Percentiles rank a stretch among this genome's conserved stretches.
Evolutionary conservation across 2,113 vertebrate species (phyloP).

Genomic region (Monopterus albus): DNA sequence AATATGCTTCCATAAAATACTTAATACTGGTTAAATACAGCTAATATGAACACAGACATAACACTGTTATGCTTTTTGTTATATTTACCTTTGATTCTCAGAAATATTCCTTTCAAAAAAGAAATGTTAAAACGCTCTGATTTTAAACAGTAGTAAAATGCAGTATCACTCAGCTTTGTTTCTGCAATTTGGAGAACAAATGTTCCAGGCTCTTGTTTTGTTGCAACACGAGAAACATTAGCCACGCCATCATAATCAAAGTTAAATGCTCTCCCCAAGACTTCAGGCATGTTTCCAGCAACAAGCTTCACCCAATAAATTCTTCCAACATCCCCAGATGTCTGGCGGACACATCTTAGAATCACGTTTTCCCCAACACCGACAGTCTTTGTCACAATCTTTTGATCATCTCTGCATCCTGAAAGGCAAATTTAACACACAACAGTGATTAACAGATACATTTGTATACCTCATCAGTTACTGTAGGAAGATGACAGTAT

Average conservation of each 20-base stretch:
- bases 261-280: not conserved
- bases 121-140: not conserved
- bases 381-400: not conserved
- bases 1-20: no score
- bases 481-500: not conserved
- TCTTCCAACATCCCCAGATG: accelerated
- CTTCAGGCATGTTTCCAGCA: conserved; percentile 43
- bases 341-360: accelerated
- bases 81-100: conserved; percentile 39
- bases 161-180: conserved; percentile 29
- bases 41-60: no score
- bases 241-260: not conserved
- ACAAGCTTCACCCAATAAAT: conserved; percentile 51
- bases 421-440: not conserved
- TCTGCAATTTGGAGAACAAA: conserved; percentile 36
- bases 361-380: conserved; percentile 21
- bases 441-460: no score
- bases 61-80: no score
- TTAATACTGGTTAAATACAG: not conserved
- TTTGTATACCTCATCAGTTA: no score
- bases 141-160: conserved; percentile 46
- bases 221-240: accelerated
- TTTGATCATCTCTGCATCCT: conserved; percentile 12
- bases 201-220: conserved; percentile 20
- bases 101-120: not conserved